Conservation (phyloP, 1,140 invertebrate species). For the Ylistrum balloti region DNA sequence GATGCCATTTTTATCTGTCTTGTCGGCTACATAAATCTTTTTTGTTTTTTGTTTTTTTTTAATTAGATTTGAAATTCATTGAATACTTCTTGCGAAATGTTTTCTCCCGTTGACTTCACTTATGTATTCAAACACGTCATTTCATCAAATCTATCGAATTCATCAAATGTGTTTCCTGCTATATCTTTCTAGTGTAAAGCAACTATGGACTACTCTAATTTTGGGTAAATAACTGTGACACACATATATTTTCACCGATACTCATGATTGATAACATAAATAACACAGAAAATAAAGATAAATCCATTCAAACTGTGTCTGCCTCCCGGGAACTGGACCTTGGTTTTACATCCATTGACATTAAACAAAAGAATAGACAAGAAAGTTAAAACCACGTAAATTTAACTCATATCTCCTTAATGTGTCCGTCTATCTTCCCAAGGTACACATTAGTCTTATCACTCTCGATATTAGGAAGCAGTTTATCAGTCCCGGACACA, state of each 20-base stretch:
- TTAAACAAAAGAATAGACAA: slow-evolving; percentile 20
- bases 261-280: neutral
- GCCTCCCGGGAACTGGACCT: neutral
- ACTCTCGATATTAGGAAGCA: neutral
- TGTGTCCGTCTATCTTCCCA: slow-evolving; percentile 5
- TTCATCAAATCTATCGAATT: no score
- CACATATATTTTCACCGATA: neutral
- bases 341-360: slow-evolving; percentile 27
- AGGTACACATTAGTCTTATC: slow-evolving; percentile 11
- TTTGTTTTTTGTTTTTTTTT: neutral
- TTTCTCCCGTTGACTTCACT: no score
- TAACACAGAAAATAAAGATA: slow-evolving; percentile 1
- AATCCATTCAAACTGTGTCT: neutral
- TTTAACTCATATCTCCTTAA: neutral
- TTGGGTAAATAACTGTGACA: neutral
- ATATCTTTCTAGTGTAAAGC: no score
- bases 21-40: neutral
- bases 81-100: no score
- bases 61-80: no score
- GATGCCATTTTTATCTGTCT: neutral
- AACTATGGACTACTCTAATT: neutral
- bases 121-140: no score
- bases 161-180: no score
- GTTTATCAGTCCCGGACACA: slow-evolving; percentile 18
- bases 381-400: slow-evolving; percentile 20